Percentiles rank a stretch among this genome's conserved stretches.
phyloP scores from a whole-genome alignment of 2,888 invertebrate species.

The Chrysodeixis includens region DNA sequence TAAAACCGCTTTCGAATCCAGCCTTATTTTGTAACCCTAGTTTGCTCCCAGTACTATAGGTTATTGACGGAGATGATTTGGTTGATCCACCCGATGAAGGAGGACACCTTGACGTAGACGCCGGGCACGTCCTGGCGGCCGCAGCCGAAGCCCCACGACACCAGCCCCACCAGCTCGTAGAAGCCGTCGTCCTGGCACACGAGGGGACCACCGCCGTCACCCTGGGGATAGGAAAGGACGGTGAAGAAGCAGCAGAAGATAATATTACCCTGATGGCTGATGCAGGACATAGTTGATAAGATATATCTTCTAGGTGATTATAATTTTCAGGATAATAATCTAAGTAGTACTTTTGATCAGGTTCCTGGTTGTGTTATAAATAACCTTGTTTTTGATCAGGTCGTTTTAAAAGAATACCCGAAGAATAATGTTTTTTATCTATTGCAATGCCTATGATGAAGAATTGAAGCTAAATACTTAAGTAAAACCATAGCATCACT shows the following conservation, averaged over 20 bases:
- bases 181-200: slow-evolving; percentile 98
- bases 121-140: slow-evolving; percentile 98
- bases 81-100: slow-evolving; percentile 99
- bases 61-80: slow-evolving; percentile 98
- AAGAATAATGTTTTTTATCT: too few relatives aligned
- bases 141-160: slow-evolving; percentile 98
- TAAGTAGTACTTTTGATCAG: too few relatives aligned
- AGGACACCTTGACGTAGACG: slow-evolving; percentile 98
- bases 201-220: slow-evolving; percentile 97
- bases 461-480: too few relatives aligned
- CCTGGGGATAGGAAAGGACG: slow-evolving; percentile 90
- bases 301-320: too few relatives aligned
- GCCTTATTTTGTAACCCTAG: slow-evolving; percentile 27
- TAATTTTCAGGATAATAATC: too few relatives aligned
- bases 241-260: not conserved
- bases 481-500: too few relatives aligned
- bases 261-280: too few relatives aligned
- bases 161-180: slow-evolving; percentile 97
- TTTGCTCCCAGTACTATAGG: slow-evolving; percentile 85
- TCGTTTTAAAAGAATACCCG: too few relatives aligned
- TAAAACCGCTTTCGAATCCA: slow-evolving; percentile 3
- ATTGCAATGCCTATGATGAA: too few relatives aligned
- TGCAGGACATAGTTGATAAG: too few relatives aligned
- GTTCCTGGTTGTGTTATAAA: too few relatives aligned
- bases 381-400: too few relatives aligned